Evolutionary conservation across 2,113 vertebrate genomes (phyloP), one percentile per base, ranked within the genome.

Genomic region (Cochlearius cochlearius): DNA sequence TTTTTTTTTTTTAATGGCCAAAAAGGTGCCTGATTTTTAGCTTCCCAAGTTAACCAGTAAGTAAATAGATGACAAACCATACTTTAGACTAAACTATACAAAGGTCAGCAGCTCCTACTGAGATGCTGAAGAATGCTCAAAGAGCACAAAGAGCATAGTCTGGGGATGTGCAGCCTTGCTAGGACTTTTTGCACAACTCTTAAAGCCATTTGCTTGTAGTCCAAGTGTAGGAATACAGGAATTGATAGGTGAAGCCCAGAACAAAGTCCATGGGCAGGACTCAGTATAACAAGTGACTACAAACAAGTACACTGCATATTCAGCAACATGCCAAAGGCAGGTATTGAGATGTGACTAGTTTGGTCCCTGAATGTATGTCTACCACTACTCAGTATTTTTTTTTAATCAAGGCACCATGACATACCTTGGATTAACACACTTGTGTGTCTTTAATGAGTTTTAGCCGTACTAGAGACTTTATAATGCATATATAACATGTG

Each of bases 21-120:
- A 56, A 55, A 77, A 15, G 0, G 0, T 50, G 8, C 4, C 25
- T 22, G 15, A 20, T 32, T 86, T 86, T 80, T 52, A 62, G 27
- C 50, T 81, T 77, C 55, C 6, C 15, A 62, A 43, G 11, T 38
- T 92, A 64, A 78, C 5, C 17, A 32, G 7, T 30, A 77, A 66
- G 11, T 14, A 81, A 91, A 67, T 7, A 68, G 22, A 50, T 19
- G 9, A 34, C 3, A 76, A 66, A 83, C 17, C 0, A 0, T 12
- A n/a, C 4, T 29, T 66, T 22, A 58, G 25, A 67, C 6, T 26
- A 55, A 86, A 86, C 22, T 17, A 39, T 11, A 52, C 18, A 43
- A 73, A 43, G 7, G 2, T 3, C 18, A 83, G 53, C 30, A 88
- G 17, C 4, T 80, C 27, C 45, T 58, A 8, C 43, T 62, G 58